Evolutionary conservation across 2,888 invertebrate genomes (phyloP).

Genomic region (Dichetophora obliterata): DNA sequence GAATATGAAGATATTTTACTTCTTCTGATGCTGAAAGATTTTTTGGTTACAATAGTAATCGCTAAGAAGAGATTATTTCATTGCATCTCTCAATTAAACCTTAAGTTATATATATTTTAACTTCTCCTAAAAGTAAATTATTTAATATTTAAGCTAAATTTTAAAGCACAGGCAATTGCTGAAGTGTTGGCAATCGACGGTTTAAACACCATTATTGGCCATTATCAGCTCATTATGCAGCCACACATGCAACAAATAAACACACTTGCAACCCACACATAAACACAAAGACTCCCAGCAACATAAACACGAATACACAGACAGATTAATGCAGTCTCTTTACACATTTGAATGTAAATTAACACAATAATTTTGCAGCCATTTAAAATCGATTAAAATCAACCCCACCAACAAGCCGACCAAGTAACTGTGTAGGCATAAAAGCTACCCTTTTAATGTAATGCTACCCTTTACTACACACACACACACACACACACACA

Average conservation of each 20-base stretch:
- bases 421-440: background rate
- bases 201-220: slow-evolving; percentile 7
- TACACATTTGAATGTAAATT: slow-evolving; percentile 35
- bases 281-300: background rate
- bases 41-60: no score
- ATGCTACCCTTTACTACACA: background rate
- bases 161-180: no score
- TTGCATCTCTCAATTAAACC: no score
- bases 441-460: background rate
- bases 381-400: slow-evolving; percentile 60
- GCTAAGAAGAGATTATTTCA: no score
- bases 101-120: no score
- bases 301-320: background rate
- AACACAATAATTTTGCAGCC: slow-evolving; percentile 54
- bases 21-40: no score
- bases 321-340: slow-evolving; percentile 4
- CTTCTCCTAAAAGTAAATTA: no score
- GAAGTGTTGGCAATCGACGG: no score
- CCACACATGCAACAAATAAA: slow-evolving; percentile 25
- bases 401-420: background rate
- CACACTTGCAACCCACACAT: background rate
- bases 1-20: no score
- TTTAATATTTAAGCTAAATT: no score
- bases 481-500: background rate
- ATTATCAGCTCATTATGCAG: slow-evolving; percentile 46